Evolutionary conservation across 2,888 invertebrate genomes (phyloP).

Genomic region (Euphydryas editha): DNA sequence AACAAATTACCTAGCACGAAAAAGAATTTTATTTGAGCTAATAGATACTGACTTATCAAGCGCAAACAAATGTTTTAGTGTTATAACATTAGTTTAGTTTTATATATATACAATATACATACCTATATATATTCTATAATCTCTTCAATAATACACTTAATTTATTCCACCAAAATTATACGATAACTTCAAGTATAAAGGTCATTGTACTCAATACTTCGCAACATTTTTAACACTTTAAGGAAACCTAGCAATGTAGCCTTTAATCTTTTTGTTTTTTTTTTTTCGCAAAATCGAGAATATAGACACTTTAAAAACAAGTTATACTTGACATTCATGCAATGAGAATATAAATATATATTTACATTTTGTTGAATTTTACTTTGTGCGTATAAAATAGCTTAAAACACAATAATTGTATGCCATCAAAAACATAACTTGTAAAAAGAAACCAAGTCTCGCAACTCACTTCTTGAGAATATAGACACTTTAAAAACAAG

Average conservation of each 20-base stretch:
- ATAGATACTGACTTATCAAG: too few relatives aligned
- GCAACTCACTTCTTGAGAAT: neutral
- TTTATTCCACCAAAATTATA: conserved; percentile 1
- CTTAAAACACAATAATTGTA: too few relatives aligned
- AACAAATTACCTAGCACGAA: too few relatives aligned
- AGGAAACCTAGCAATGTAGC: conserved; percentile 9
- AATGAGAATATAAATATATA: conserved; percentile 3
- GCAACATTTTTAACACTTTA: conserved; percentile 16
- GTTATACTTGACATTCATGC: neutral
- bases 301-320: neutral
- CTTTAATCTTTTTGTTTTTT: neutral
- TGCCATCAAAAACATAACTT: too few relatives aligned
- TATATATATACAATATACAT: neutral
- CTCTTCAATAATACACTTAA: neutral
- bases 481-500: neutral
- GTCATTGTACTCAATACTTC: neutral
- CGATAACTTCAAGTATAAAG: conserved; percentile 1
- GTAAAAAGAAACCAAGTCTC: too few relatives aligned
- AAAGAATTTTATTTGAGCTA: too few relatives aligned
- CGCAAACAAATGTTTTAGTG: too few relatives aligned
- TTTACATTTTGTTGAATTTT: neutral
- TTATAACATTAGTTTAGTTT: neutral
- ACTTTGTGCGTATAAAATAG: too few relatives aligned
- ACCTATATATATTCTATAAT: neutral
- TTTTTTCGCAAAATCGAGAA: too few relatives aligned